phyloP scores from a whole-genome alignment of 2,113 vertebrate species.

The Chaetorhynchus papuensis region DNA sequence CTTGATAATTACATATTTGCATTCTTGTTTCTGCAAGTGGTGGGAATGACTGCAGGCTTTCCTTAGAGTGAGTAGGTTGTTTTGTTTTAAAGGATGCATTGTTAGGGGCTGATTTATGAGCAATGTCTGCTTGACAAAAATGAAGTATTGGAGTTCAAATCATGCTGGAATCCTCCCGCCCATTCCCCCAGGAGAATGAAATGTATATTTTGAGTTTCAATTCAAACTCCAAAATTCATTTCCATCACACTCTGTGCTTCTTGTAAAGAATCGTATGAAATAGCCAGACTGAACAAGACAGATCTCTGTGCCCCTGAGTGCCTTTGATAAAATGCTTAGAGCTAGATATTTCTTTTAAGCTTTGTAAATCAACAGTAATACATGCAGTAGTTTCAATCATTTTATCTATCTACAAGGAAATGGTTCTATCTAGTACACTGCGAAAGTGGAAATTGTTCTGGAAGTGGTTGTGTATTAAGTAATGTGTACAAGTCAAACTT shows the following conservation, averaged over 20 bases:
- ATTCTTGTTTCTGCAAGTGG: background rate
- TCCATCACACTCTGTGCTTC: background rate
- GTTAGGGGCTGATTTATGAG: conserved; percentile 14
- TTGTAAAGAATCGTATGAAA: background rate
- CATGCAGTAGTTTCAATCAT: background rate
- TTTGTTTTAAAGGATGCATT: background rate
- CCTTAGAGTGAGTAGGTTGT: background rate
- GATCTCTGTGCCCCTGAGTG: background rate
- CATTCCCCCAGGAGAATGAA: background rate
- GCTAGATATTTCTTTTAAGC: background rate
- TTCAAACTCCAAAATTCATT: conserved; percentile 32
- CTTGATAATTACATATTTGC: background rate
- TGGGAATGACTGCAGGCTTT: background rate
- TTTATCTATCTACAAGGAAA: background rate
- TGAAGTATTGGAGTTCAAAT: conserved; percentile 13
- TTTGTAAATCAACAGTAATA: background rate
- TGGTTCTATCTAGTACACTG: background rate
- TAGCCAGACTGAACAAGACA: background rate
- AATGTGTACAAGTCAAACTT: background rate
- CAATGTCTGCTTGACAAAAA: conserved; percentile 19
- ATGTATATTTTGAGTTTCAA: conserved; percentile 29
- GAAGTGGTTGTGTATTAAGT: background rate
- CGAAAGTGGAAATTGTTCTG: background rate
- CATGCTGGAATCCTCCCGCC: background rate
- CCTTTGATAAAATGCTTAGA: background rate